Evolutionary conservation across 2,888 invertebrate genomes (phyloP).

Genomic region (Drosophila austrosaltans): DNA sequence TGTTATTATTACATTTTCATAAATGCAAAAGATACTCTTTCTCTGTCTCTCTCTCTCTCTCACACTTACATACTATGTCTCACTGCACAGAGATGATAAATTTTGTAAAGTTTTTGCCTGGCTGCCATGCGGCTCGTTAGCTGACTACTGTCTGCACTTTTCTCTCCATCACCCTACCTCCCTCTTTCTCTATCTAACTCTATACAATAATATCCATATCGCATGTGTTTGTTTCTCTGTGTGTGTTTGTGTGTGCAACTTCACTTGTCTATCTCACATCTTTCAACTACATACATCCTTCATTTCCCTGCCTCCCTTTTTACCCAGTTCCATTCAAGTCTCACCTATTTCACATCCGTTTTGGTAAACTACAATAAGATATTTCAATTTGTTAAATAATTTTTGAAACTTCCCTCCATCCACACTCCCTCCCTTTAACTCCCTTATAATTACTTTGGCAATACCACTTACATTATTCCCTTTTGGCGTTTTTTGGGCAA

Average conservation of each 20-base stretch:
- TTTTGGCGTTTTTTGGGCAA: background rate
- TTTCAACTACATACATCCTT: background rate
- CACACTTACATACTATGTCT: slow-evolving; percentile 5
- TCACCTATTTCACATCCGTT: slow-evolving; percentile 20
- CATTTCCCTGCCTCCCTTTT: background rate
- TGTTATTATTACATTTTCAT: slow-evolving; percentile 80
- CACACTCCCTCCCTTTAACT: background rate
- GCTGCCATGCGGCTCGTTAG: slow-evolving; percentile 75
- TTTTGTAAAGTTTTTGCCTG: slow-evolving; percentile 69
- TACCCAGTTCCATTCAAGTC: background rate
- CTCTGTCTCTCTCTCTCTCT: slow-evolving; percentile 3
- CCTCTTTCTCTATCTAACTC: background rate
- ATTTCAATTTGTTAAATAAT: slow-evolving; percentile 78
- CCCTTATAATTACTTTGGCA: background rate
- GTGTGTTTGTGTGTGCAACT: slow-evolving; percentile 49
- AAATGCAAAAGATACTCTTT: slow-evolving; percentile 66
- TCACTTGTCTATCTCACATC: slow-evolving; percentile 25
- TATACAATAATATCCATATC: too few relatives aligned
- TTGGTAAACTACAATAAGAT: slow-evolving; percentile 64
- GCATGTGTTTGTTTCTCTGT: background rate
- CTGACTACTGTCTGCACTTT: slow-evolving; percentile 34
- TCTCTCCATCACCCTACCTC: slow-evolving; percentile 6
- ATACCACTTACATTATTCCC: background rate
- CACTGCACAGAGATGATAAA: slow-evolving; percentile 60
- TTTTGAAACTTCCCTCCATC: slow-evolving; percentile 54